Percentiles rank a stretch among this genome's conserved stretches.
phyloP scores from a whole-genome alignment of 2,113 vertebrate genomes.

The Oncorhynchus tshawytscha region DNA sequence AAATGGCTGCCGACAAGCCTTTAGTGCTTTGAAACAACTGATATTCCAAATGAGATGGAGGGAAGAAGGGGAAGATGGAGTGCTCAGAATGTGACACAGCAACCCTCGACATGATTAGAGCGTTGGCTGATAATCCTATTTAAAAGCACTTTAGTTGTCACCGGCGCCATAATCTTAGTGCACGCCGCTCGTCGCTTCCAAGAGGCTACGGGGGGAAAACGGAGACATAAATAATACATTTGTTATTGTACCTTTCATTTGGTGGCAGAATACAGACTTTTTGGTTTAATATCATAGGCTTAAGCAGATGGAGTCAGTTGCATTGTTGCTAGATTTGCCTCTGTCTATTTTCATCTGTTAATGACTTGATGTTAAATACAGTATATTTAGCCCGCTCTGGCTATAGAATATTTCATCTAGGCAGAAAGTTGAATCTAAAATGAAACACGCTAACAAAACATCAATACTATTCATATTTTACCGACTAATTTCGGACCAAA shows the following conservation, averaged over 20 bases:
- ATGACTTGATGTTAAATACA: not conserved
- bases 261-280: slow-evolving; percentile 9
- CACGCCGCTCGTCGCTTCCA: slow-evolving; percentile 9
- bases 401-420: not conserved
- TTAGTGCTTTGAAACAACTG: slow-evolving; percentile 35
- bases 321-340: not conserved
- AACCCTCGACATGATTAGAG: slow-evolving; percentile 54
- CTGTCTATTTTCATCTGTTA: not conserved
- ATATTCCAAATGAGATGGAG: slow-evolving; percentile 40
- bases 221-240: slow-evolving; percentile 30
- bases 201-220: not conserved
- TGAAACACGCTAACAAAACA: not conserved
- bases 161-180: slow-evolving; percentile 44
- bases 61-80: slow-evolving; percentile 41
- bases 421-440: not conserved
- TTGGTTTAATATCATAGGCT: not conserved
- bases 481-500: not conserved
- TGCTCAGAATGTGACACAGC: slow-evolving; percentile 53
- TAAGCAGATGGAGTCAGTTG: not conserved
- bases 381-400: not conserved
- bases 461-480: not conserved
- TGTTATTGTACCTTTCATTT: slow-evolving; percentile 40
- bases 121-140: slow-evolving; percentile 62
- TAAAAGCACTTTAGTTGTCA: slow-evolving; percentile 65
- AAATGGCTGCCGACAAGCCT: slow-evolving; percentile 55